phyloP scores from a whole-genome alignment of 1,140 invertebrate species.

The Diorhabda carinulata region DNA sequence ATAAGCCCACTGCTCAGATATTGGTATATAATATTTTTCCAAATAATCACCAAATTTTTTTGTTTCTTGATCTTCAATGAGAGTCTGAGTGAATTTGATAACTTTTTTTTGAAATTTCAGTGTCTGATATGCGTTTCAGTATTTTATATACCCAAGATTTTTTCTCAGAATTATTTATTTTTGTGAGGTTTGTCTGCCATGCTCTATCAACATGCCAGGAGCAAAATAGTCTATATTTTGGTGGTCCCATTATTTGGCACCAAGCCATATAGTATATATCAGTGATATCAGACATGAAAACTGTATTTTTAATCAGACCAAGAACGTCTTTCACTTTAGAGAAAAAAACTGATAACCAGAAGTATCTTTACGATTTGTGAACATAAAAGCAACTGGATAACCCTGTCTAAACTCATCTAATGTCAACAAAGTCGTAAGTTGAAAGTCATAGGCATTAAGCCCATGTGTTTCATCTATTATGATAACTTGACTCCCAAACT shows the following conservation, averaged over 20 bases:
- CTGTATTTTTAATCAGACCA: conserved; percentile 14
- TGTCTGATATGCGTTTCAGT: conserved; percentile 12
- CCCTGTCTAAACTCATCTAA: conserved; percentile 31
- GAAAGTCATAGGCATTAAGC: conserved; percentile 32
- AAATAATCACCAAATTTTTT: conserved; percentile 17
- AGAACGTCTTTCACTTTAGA: conserved; percentile 17
- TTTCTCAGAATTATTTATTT: conserved; percentile 27
- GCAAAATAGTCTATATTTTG: conserved; percentile 19
- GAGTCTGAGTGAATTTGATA: background rate
- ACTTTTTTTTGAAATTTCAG: background rate
- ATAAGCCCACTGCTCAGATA: conserved; percentile 27
- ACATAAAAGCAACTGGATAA: conserved; percentile 29
- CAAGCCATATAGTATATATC: conserved; percentile 24
- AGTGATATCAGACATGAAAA: conserved; percentile 29
- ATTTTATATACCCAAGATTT: conserved; percentile 19
- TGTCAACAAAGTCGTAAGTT: conserved; percentile 30
- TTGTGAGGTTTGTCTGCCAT: conserved; percentile 28
- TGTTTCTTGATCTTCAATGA: conserved; percentile 7
- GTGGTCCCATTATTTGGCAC: conserved; percentile 24
- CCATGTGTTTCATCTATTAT: conserved; percentile 32
- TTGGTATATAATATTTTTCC: conserved; percentile 13
- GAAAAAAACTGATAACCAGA: conserved; percentile 22
- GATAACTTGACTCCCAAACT: conserved; percentile 29
- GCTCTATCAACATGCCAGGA: conserved; percentile 27
- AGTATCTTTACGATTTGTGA: conserved; percentile 29